A percentile compares a stretch with the other conserved stretches of the same genome.
Evolutionary conservation across 2,797 vertebrate species (phyloP).

Genomic region (Urocyon cinereoargenteus): DNA sequence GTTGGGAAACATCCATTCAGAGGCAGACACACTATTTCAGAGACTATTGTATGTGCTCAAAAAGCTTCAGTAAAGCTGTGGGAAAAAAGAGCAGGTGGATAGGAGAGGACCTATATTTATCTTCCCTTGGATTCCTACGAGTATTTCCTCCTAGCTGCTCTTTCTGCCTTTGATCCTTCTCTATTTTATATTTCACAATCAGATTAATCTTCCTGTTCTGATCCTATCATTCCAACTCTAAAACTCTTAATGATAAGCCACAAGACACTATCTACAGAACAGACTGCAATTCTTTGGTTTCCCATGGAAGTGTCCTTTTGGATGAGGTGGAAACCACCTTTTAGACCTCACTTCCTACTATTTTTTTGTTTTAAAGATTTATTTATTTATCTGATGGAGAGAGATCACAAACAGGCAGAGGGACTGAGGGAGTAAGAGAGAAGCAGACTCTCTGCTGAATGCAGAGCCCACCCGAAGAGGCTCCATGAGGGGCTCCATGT

Average conservation of each 20-base stretch:
- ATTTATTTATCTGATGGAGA: background rate
- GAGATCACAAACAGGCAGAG: background rate
- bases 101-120: background rate
- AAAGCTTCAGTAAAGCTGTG: slow-evolving; percentile 10
- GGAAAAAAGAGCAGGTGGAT: background rate
- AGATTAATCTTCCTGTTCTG: slow-evolving; percentile 4
- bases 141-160: background rate
- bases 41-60: background rate
- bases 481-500: background rate
- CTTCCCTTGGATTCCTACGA: background rate
- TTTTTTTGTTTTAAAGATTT: background rate
- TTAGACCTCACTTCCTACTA: background rate
- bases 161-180: background rate
- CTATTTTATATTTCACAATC: slow-evolving; percentile 12
- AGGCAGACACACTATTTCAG: background rate
- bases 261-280: background rate
- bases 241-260: background rate
- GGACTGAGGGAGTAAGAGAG: too few species aligned
- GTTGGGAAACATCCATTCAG: background rate
- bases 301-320: background rate
- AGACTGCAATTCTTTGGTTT: slow-evolving; percentile 28
- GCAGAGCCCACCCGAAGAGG: too few species aligned
- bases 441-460: too few species aligned
- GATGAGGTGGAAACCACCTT: background rate
- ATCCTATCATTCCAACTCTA: background rate